Evolutionary conservation across 1,140 invertebrate genomes (phyloP).

Genomic region (Brachionus sp.): DNA sequence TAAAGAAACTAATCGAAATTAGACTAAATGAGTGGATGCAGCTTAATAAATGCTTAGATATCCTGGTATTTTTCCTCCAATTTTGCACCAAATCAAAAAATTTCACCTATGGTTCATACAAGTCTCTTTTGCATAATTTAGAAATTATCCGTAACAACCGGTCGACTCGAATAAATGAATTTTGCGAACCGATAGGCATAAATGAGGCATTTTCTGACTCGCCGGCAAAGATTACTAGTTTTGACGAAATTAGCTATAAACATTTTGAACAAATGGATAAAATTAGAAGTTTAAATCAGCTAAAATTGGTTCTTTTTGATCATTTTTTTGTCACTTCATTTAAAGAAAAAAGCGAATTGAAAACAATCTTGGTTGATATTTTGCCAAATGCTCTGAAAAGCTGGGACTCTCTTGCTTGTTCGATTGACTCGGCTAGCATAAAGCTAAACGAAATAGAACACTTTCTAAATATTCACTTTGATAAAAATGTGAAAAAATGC

Average conservation of each 20-base stretch:
- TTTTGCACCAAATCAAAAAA: not conserved
- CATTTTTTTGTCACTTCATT: not conserved
- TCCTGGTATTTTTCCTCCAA: not conserved
- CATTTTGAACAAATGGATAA: not conserved
- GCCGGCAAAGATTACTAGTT: not conserved
- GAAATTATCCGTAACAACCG: not conserved
- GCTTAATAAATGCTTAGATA: not conserved
- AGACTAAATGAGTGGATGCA: not conserved
- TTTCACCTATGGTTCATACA: not conserved
- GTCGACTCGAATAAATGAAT: not conserved
- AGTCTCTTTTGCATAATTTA: not conserved
- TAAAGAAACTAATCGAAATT: not conserved
- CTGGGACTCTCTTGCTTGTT: not conserved
- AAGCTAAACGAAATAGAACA: not conserved
- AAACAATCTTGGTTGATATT: not conserved
- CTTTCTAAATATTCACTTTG: not conserved
- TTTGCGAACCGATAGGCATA: not conserved
- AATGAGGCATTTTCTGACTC: not conserved
- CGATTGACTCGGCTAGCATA: not conserved
- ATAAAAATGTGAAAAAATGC: not conserved
- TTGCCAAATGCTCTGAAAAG: not conserved
- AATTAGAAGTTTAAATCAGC: not conserved
- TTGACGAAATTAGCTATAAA: not conserved
- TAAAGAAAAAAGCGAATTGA: not conserved
- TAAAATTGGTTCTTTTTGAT: slow-evolving; percentile 3